Percentiles rank a stretch among this genome's conserved stretches.
phyloP scores from a whole-genome alignment of 1,140 invertebrate genomes.

The Macrocentrus cingulum region DNA sequence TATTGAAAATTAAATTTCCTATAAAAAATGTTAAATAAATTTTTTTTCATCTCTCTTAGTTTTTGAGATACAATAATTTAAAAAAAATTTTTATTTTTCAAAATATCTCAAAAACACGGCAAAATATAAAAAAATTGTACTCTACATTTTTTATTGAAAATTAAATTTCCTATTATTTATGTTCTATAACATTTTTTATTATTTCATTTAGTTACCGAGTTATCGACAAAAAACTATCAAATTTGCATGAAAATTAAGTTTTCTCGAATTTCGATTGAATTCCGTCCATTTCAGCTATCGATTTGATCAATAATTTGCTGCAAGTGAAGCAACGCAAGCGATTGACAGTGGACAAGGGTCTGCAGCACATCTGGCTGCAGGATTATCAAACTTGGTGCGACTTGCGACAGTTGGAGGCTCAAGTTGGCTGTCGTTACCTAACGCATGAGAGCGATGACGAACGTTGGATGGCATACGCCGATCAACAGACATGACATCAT shows the following conservation, averaged over 20 bases:
- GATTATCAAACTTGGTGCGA: slow-evolving; percentile 96
- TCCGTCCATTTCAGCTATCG: slow-evolving; percentile 90
- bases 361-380: slow-evolving; percentile 94
- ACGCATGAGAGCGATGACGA: slow-evolving; percentile 96
- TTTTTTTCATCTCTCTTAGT: too few species aligned
- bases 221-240: too few species aligned
- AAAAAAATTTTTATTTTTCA: too few species aligned
- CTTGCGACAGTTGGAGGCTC: slow-evolving; percentile 81
- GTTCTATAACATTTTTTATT: slow-evolving; percentile 7
- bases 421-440: slow-evolving; percentile 83
- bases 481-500: slow-evolving; percentile 55
- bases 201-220: background rate
- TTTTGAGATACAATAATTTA: too few species aligned
- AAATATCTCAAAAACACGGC: too few species aligned
- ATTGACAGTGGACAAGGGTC: slow-evolving; percentile 95
- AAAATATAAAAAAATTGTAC: too few species aligned
- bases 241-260: too few species aligned
- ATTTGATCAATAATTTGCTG: slow-evolving; percentile 95
- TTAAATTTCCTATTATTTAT: slow-evolving; percentile 18
- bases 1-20: too few species aligned
- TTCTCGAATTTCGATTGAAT: too few species aligned
- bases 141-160: too few species aligned
- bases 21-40: too few species aligned
- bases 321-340: slow-evolving; percentile 98
- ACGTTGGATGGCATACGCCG: slow-evolving; percentile 72